Base-by-base conservation (phyloP, 2,888 invertebrate genomes). In the Scaptomyza reducta region DNA sequence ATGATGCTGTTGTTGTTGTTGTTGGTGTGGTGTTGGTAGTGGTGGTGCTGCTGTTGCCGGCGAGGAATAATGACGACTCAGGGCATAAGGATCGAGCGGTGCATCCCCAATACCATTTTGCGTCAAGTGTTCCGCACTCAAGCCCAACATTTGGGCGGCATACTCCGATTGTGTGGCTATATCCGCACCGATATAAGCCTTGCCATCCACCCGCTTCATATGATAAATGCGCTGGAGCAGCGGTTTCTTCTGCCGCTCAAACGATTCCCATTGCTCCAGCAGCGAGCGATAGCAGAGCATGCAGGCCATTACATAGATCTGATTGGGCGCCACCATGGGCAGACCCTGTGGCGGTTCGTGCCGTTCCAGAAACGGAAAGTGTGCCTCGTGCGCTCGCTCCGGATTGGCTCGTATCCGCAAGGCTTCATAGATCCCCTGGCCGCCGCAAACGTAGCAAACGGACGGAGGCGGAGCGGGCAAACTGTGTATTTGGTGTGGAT, bases 121-220 rank as follows among this genome's bases (percentile, higher is more conserved):
- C 6, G 87, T 85, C 18, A 91, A 77, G 63, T 92, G 90, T 60
- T 95, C 95, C 60, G 94, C 94, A 74, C 94, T 94, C 53, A 96
- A 92, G 0, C 96, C 96, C 62, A 97, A 93, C 82, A 97, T 95
- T 90, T 97, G 97, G 25, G 97, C 96, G 53, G 97, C 97, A 92
- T 97, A 98, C 92, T 98, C 98, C 54, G 97, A 97, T 91, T 97
- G 97, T 77, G 97, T 94, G 54, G 95, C 94, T 95, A 97, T 96
- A 91, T 97, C 97, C 0, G 97, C 97, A 3, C 97, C 96, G 29
- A 97, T 97, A 87, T 96, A 98, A 0, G 96, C 96, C 69, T 97
- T 97, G 88, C 97, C 96, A 90, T 98, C 98, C 78, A 96, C 95
- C 80, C 98, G 93, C 92, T 98, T 98, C 92, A 98, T 93, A 96